Evolutionary conservation across 2,888 invertebrate species (phyloP).

Genomic region (Hirtodrosophila histrioides): DNA sequence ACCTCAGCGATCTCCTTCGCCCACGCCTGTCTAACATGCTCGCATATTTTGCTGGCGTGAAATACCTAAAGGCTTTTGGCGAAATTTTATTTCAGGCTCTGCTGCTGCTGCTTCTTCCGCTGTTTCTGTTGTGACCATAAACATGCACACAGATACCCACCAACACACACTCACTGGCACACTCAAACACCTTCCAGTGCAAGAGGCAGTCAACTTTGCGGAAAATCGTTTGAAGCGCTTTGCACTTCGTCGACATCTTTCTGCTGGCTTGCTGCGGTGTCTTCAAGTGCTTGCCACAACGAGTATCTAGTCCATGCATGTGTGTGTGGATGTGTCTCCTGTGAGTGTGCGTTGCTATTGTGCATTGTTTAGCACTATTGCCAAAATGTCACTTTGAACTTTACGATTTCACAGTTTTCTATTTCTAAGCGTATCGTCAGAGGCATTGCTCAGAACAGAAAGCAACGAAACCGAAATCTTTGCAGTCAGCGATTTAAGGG

Average conservation of each 20-base stretch:
- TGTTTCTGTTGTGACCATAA: conserved; percentile 66
- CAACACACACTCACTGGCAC: conserved; percentile 39
- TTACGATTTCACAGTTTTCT: conserved; percentile 46
- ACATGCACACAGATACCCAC: conserved; percentile 53
- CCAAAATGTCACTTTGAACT: conserved; percentile 64
- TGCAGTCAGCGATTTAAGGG: no score
- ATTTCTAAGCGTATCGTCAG: conserved; percentile 1
- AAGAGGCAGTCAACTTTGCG: conserved; percentile 78
- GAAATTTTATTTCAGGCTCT: conserved; percentile 73
- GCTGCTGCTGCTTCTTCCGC: conserved; percentile 34
- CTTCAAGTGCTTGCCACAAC: conserved; percentile 43
- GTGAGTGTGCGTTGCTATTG: conserved; percentile 18
- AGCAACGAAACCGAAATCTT: no score
- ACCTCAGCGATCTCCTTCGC: conserved; percentile 40
- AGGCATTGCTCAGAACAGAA: background rate
- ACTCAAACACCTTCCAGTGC: conserved; percentile 75
- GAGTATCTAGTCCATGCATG: conserved; percentile 16
- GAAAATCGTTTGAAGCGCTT: conserved; percentile 80
- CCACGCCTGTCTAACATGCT: conserved; percentile 54
- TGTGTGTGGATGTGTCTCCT: conserved; percentile 15
- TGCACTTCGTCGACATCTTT: conserved; percentile 78
- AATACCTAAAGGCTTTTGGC: conserved; percentile 78
- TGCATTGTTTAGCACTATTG: conserved; percentile 62
- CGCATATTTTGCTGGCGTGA: conserved; percentile 76
- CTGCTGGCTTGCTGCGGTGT: conserved; percentile 55